These are phyloP conservation scores for Mactromeris polynyma DNA, from an alignment of 2,888 invertebrate species.

Conservation along the genomic window DNA sequence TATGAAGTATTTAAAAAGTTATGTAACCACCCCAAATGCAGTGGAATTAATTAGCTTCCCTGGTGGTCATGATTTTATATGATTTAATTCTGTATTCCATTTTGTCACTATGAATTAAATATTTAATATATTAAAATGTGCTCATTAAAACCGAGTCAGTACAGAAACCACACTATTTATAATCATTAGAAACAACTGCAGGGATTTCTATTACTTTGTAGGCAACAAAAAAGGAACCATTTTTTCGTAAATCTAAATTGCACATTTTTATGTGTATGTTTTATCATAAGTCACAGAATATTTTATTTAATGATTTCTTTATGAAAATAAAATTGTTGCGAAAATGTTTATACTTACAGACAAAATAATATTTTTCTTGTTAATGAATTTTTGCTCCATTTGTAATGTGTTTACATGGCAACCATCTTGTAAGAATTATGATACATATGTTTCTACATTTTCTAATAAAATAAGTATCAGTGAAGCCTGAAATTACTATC, in stretches of 20 bases:
- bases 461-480: conserved; percentile 65
- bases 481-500: conserved; percentile 71
- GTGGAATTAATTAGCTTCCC: background rate
- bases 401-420: background rate
- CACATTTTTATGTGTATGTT: conserved; percentile 1
- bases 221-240: background rate
- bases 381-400: conserved; percentile 36
- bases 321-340: background rate
- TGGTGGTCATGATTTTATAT: background rate
- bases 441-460: conserved; percentile 52
- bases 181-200: background rate
- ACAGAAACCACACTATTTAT: background rate
- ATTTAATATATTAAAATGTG: background rate
- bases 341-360: conserved; percentile 28
- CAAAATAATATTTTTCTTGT: conserved; percentile 45
- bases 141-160: background rate
- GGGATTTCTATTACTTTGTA: background rate
- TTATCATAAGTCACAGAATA: background rate
- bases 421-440: conserved; percentile 47
- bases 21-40: background rate
- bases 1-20: background rate
- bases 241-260: conserved; percentile 7
- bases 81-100: background rate
- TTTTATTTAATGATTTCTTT: background rate
- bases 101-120: background rate